phyloP scores from a whole-genome alignment of 2,113 vertebrate genomes.

The Orthonyx spaldingii region DNA sequence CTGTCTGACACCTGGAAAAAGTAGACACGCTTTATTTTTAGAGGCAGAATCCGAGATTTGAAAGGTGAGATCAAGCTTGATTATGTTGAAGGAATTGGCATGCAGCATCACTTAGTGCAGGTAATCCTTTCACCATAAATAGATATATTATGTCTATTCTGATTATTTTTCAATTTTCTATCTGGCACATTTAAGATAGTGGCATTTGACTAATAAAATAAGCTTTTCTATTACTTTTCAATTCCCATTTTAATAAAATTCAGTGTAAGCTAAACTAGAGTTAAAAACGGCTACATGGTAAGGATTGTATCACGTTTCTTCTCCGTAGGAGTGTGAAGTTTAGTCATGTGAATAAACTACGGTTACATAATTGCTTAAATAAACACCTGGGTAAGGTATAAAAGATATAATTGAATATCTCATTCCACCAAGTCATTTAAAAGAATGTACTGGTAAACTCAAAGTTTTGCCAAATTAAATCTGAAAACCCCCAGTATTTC shows the following conservation, averaged over 20 bases:
- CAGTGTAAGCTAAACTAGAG: not conserved
- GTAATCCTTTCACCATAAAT: not conserved
- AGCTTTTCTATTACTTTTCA: not conserved
- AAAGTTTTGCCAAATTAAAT: not conserved
- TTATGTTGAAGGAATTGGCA: not conserved
- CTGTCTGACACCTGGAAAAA: not conserved
- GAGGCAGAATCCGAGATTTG: not conserved
- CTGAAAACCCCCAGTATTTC: not conserved
- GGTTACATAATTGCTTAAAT: not conserved
- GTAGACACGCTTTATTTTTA: not conserved
- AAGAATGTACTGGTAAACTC: not conserved
- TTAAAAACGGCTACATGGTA: not conserved
- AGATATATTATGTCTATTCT: not conserved
- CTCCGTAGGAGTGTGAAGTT: not conserved
- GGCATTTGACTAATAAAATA: not conserved
- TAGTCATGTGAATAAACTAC: not conserved
- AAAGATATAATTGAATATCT: not conserved
- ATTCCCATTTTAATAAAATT: not conserved
- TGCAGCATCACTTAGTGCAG: not conserved
- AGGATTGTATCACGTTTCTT: not conserved
- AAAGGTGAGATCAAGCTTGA: not conserved
- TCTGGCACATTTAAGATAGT: not conserved
- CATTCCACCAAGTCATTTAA: not conserved
- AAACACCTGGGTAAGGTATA: not conserved
- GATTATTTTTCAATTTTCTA: not conserved